Base-by-base conservation (phyloP, 2,113 vertebrate genomes). In the Jacana jacana region DNA sequence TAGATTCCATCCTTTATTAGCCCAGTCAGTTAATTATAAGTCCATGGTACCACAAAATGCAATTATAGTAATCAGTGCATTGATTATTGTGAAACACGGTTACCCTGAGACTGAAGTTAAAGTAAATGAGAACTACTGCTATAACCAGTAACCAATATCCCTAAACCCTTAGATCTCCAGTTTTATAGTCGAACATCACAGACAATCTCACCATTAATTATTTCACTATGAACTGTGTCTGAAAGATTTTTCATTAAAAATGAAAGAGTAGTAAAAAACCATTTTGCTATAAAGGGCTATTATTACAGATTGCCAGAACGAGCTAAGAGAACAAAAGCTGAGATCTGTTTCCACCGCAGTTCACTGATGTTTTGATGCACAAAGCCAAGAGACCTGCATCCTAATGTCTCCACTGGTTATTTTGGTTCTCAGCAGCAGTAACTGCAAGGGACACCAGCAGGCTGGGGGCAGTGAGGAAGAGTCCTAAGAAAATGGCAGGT, bases 41-140 rank as follows among this genome's bases (percentile, higher is more conserved):
- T 82, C 87, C 79, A 87, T 0, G 0, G 64, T n/a, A 93, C 87
- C 89, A 89, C 66, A 92, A 87, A 82, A 80, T 30, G 54, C 73
- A 91, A 93, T 92, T 95, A 92, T 1, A 94, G 83, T 44, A 84
- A 96, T 94, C 92, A 94, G 92, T 31, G 58, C 81, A 96, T 80
- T 89, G 92, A 97, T 80, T 87, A 87, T 48, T 71, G 78, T 70
- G 65, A 92, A 95, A 94, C 72, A 92, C 2, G 1, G 77, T 39
- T 89, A 93, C 27, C 31, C 61, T 58, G 57, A 91, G 63, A 95
- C 54, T 22, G 31, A 91, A 88, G 63, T 63, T 87, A 65, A 91
- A 91, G 40, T 54, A 81, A 66, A 11, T 51, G 79, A 76, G 49
- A 89, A 80, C 71, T 80, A 76, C 6, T 39, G 85, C 48, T 94